A percentile compares a stretch with the other conserved stretches of the same genome.
Evolutionary conservation across 2,113 vertebrate species (phyloP).

Genomic region (Dipodomys merriami): DNA sequence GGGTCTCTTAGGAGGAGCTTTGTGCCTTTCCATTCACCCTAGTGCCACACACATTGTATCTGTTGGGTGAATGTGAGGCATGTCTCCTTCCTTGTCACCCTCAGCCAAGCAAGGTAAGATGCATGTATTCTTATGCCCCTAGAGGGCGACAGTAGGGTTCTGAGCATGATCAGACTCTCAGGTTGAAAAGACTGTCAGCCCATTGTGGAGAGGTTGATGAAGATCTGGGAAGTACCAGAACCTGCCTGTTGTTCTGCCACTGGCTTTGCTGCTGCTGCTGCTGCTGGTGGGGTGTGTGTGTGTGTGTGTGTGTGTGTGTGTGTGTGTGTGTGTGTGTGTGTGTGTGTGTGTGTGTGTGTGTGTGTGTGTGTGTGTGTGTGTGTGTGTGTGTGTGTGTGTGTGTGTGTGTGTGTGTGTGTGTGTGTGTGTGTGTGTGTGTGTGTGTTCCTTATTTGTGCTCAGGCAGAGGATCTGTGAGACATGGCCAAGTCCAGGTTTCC

Average conservation of each 20-base stretch:
- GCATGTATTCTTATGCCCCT: not conserved
- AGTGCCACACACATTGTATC: not conserved
- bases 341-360: not conserved
- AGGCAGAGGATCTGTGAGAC: not conserved
- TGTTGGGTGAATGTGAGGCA: not conserved
- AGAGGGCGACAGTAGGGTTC: not conserved
- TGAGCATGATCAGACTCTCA: not conserved
- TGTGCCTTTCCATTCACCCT: not conserved
- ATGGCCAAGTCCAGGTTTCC: not conserved
- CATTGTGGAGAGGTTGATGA: not conserved
- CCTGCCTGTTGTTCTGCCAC: not conserved
- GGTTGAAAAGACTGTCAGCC: not conserved
- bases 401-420: too few species aligned
- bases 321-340: not conserved
- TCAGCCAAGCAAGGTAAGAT: not conserved
- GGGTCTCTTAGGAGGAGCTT: fast-evolving
- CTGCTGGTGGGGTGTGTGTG: not conserved
- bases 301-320: not conserved
- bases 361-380: not conserved
- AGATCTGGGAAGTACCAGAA: not conserved
- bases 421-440: not conserved
- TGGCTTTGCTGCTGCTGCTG: not conserved
- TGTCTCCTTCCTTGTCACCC: not conserved
- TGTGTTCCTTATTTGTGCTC: not conserved
- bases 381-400: not conserved